Base-by-base conservation (phyloP, 1,140 invertebrate species). In the Drosophila rufa region DNA sequence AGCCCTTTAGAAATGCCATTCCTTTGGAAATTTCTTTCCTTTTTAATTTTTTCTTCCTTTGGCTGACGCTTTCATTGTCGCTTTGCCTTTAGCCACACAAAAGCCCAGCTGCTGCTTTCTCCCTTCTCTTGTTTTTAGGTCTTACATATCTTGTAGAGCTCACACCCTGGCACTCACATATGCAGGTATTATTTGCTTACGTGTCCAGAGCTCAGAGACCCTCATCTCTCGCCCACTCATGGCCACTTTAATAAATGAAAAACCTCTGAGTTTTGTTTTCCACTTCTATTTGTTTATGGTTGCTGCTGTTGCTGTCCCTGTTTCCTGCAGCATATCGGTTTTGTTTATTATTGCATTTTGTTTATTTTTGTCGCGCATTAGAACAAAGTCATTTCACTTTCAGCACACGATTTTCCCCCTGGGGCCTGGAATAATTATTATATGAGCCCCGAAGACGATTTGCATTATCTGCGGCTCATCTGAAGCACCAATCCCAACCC, bases 171-270 rank as follows among this genome's bases (percentile, higher is more conserved):
- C 17, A 50, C 33, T 62, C 69, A 68, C 64, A 76, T 69, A 45
- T 77, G 61, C 48, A 56, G 65, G 65, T 40, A 77, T 68, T 77
- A 77, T 77, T 77, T 77, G 75, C 56, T 77, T 77, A 77, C 64
- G 56, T 69, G 75, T 56, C 56, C 64, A 48, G 40, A 61, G 62
- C 64, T 50, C 56, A 50, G 17, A 30, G 30, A 55, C 59, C 43
- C 59, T 62, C 50, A 30, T 45, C 38, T 27, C 40, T 59, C 73
- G 38, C 57, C 48, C 66, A 69, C 75, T 64, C 60, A 50, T 59
- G 70, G 51, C 60, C 83, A 89, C 85, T 87, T 87, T 75, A 84
- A 78, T 80, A 89, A 89, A 87, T 87, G 84, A 87, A 87, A 87
- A 89, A 75, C 60, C 78, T 55, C 70, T 55, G 69, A 47, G 58